phyloP scores from a whole-genome alignment of 1,140 invertebrate species.

The Harpegnathos saltator region DNA sequence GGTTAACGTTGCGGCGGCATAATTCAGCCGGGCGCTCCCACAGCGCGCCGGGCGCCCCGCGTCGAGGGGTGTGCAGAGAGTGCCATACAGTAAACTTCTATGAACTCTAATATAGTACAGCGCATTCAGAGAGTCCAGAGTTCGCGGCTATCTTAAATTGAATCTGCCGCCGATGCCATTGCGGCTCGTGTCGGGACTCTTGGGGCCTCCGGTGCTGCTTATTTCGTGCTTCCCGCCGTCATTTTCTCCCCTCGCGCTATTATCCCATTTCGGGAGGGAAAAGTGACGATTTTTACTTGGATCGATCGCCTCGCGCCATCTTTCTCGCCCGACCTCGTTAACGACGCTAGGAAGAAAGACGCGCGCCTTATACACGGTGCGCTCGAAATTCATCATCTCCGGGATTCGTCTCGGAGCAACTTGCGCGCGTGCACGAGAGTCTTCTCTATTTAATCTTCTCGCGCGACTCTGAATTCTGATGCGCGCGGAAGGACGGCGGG shows the following conservation, averaged over 20 bases:
- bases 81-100: slow-evolving; percentile 73
- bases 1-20: slow-evolving; percentile 64
- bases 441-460: neutral
- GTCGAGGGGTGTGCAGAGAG: slow-evolving; percentile 52
- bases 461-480: neutral
- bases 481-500: neutral
- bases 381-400: neutral
- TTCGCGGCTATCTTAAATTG: slow-evolving; percentile 81
- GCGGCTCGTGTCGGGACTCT: slow-evolving; percentile 67
- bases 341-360: too few species aligned
- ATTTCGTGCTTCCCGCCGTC: slow-evolving; percentile 70
- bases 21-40: slow-evolving; percentile 51
- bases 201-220: slow-evolving; percentile 64
- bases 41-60: slow-evolving; percentile 15
- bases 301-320: slow-evolving; percentile 38
- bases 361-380: too few species aligned
- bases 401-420: too few species aligned
- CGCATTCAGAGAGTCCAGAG: slow-evolving; percentile 74
- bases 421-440: neutral
- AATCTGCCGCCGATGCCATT: slow-evolving; percentile 77
- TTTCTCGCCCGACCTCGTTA: neutral
- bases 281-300: slow-evolving; percentile 51
- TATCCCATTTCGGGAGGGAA: slow-evolving; percentile 59
- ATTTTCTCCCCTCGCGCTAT: slow-evolving; percentile 64
- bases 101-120: slow-evolving; percentile 75